Evolutionary conservation across 2,888 invertebrate species (phyloP), one percentile per base, ranked within the genome.

Genomic region (Rhagonycha lutea): DNA sequence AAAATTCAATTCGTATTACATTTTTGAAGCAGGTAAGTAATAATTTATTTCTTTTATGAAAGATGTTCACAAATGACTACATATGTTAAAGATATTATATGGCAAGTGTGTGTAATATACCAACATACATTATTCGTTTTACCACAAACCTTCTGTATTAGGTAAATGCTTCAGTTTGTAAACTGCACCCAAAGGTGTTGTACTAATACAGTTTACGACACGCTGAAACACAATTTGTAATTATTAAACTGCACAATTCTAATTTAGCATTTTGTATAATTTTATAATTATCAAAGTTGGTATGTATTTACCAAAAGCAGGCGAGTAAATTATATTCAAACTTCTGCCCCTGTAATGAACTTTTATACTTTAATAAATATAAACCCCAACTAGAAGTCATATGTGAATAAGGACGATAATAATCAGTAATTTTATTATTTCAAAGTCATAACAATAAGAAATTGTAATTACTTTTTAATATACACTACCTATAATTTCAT

Each of bases 21-120:
- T 65, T 65, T 63, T 65, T 24, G 8, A 65, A 65, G 12, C 12
- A 8, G 24, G 14, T 62, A 73, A 18, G 72, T 72, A 72, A 70
- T 79, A 80, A 80, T 77, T 78, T 79, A 79, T 80, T 78, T 78
- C 72, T 77, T 77, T 77, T 47, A 72, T 73, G 75, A 76, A 72
- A 71, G 65, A 73, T 61, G 71, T 47, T 67, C 74, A 72, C 32
- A 78, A 62, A 74, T 62, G 68, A 75, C 67, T 67, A 70, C 70
- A 77, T 75, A 70, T 77, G 75, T 70, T 68, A 68, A 75, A 72
- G 65, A 71, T 32, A 73, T 77, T 73, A 73, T 79, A 69, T 69
- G 63, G 63, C n/a, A 14, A 67, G 72, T 65, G 74, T 72, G 73
- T 73, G 70, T 70, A 70, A 73, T 68, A 62, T 70, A 69, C 70